phyloP scores from a whole-genome alignment of 2,797 vertebrate species.

The Aphelocoma californica region DNA sequence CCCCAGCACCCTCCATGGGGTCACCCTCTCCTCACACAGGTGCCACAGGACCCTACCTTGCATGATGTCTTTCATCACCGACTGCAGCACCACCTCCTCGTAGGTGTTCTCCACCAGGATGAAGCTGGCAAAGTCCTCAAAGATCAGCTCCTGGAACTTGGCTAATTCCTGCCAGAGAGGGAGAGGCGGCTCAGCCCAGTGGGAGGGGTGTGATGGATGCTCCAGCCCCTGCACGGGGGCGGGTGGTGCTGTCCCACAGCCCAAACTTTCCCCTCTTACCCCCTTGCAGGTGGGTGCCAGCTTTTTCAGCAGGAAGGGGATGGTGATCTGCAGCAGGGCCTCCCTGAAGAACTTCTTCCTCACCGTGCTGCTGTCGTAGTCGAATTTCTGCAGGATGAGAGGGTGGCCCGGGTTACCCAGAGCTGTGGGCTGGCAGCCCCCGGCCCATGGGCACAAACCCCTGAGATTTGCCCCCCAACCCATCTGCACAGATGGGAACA shows the following conservation, averaged over 20 bases:
- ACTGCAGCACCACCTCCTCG: constrained; percentile 94
- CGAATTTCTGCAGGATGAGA: constrained; percentile 84
- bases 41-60: constrained; percentile 80
- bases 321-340: constrained; percentile 93
- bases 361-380: constrained; percentile 96
- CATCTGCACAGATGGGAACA: fast-evolving
- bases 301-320: constrained; percentile 94
- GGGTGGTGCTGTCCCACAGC: fast-evolving
- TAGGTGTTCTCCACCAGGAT: constrained; percentile 93
- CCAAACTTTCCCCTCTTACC: constrained; percentile 70
- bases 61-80: constrained; percentile 94
- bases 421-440: not conserved
- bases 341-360: constrained; percentile 97
- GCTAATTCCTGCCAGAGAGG: constrained; percentile 82
- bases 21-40: not conserved
- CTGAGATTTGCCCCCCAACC: fast-evolving
- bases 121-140: constrained; percentile 92
- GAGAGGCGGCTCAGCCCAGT: not conserved
- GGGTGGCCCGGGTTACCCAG: fast-evolving
- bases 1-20: not conserved
- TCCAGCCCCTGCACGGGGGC: fast-evolving
- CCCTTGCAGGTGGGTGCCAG: constrained; percentile 84
- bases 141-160: constrained; percentile 92
- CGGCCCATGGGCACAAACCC: fast-evolving
- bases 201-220: fast-evolving